phyloP scores from a whole-genome alignment of 2,113 vertebrate genomes.

The Saccopteryx leptura region DNA sequence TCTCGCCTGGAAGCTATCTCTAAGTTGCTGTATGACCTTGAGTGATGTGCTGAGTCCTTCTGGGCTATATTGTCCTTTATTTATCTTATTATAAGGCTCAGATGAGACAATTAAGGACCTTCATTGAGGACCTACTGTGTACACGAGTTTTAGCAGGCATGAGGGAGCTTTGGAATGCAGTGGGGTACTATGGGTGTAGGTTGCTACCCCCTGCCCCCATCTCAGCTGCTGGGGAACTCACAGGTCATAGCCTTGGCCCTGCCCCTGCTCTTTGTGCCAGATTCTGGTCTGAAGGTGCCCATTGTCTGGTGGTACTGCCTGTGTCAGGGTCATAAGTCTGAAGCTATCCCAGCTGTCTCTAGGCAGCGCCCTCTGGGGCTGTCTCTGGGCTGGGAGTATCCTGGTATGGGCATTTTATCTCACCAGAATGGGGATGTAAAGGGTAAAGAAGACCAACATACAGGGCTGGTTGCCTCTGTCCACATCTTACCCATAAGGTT shows the following conservation, averaged over 20 bases:
- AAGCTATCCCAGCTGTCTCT: conserved; percentile 74
- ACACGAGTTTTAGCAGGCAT: neutral
- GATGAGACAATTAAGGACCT: conserved; percentile 13
- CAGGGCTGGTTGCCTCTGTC: conserved; percentile 12
- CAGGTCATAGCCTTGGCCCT: conserved; percentile 9
- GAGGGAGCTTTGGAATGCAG: neutral
- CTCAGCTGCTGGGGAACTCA: conserved; percentile 29
- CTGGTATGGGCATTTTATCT: conserved; percentile 45
- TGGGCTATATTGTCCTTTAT: conserved; percentile 33
- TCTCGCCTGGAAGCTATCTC: neutral
- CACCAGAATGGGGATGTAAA: neutral
- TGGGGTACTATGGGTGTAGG: neutral
- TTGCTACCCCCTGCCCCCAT: neutral
- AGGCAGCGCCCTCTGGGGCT: conserved; percentile 55
- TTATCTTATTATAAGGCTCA: neutral
- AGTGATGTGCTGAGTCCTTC: neutral
- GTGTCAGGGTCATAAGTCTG: conserved; percentile 79
- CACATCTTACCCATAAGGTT: conserved; percentile 29
- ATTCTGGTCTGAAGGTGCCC: conserved; percentile 74
- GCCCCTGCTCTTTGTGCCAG: conserved; percentile 63
- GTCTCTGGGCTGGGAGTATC: conserved; percentile 50
- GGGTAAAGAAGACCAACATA: neutral
- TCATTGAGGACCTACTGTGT: neutral
- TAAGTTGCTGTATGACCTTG: conserved; percentile 58
- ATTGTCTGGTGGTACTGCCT: conserved; percentile 78